A percentile compares a stretch with the other conserved stretches of the same genome.
phyloP scores from a whole-genome alignment of 2,888 invertebrate species.

The Nebria salina region DNA sequence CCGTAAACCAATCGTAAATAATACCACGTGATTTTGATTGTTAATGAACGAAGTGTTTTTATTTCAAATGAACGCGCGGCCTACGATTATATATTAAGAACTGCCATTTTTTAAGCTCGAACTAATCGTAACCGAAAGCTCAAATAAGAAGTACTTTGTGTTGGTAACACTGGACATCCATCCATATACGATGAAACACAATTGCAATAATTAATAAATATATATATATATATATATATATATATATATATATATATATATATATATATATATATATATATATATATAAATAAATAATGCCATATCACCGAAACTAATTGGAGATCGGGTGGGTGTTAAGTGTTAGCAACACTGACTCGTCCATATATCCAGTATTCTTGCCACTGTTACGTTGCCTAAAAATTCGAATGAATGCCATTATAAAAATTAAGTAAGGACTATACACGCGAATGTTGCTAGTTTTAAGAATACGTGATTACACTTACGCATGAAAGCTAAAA shows the following conservation, averaged over 20 bases:
- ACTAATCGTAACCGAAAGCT: neutral
- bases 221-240: too few relatives aligned
- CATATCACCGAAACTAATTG: slow-evolving; percentile 28
- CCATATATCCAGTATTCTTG: slow-evolving; percentile 50
- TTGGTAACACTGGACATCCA: neutral
- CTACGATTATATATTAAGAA: slow-evolving; percentile 11
- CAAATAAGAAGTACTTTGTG: neutral
- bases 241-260: too few relatives aligned
- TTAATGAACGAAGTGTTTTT: too few relatives aligned
- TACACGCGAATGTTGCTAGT: slow-evolving; percentile 15
- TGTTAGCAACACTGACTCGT: slow-evolving; percentile 26
- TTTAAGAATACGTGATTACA: neutral
- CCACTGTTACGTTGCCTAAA: slow-evolving; percentile 47
- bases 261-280: too few relatives aligned
- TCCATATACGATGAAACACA: neutral
- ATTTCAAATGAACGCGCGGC: too few relatives aligned
- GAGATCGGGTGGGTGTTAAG: neutral
- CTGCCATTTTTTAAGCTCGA: slow-evolving; percentile 33
- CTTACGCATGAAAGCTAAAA: neutral
- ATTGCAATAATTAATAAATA: slow-evolving; percentile 23
- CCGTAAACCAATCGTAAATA: too few relatives aligned
- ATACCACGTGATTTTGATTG: too few relatives aligned
- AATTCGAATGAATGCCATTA: slow-evolving; percentile 37
- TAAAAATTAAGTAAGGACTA: slow-evolving; percentile 16
- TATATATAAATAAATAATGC: too few relatives aligned